A percentile compares a stretch with the other conserved stretches of the same genome.
Conservation (phyloP, 1,140 invertebrate species). For the Leptestheria dahalacensis region DNA sequence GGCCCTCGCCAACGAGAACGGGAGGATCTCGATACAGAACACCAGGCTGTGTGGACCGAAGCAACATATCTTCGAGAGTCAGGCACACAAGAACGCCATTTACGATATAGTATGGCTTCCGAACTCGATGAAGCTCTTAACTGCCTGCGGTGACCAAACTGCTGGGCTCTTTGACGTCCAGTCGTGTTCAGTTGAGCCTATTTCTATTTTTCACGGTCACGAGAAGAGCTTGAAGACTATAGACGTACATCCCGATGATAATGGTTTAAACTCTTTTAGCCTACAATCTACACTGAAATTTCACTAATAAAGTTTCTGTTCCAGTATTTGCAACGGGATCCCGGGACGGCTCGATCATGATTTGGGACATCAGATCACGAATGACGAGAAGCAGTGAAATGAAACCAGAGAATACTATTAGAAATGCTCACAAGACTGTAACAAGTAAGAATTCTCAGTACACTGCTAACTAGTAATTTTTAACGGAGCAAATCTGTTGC, state of each 20-base stretch:
- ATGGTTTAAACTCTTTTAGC: no score
- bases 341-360: slow-evolving; percentile 61
- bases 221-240: slow-evolving; percentile 62
- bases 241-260: no score
- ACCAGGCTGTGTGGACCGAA: slow-evolving; percentile 21
- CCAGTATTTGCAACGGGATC: slow-evolving; percentile 70
- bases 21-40: slow-evolving; percentile 47
- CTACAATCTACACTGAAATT: slow-evolving; percentile 33
- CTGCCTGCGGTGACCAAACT: slow-evolving; percentile 69
- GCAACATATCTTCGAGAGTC: slow-evolving; percentile 24
- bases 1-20: slow-evolving; percentile 71
- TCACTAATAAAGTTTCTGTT: slow-evolving; percentile 23
- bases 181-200: slow-evolving; percentile 20
- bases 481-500: neutral
- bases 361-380: slow-evolving; percentile 59
- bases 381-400: slow-evolving; percentile 24
- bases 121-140: slow-evolving; percentile 53
- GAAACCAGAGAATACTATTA: slow-evolving; percentile 24
- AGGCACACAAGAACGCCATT: slow-evolving; percentile 71
- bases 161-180: slow-evolving; percentile 54
- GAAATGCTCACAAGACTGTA: slow-evolving; percentile 25
- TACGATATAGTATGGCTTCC: slow-evolving; percentile 77
- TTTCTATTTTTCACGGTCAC: slow-evolving; percentile 51
- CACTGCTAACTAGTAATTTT: slow-evolving; percentile 24
- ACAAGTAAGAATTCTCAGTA: slow-evolving; percentile 9